These are phyloP conservation scores for Drosophila neocordata DNA, from an alignment of 1,140 invertebrate genomes.

Conservation along the genomic window DNA sequence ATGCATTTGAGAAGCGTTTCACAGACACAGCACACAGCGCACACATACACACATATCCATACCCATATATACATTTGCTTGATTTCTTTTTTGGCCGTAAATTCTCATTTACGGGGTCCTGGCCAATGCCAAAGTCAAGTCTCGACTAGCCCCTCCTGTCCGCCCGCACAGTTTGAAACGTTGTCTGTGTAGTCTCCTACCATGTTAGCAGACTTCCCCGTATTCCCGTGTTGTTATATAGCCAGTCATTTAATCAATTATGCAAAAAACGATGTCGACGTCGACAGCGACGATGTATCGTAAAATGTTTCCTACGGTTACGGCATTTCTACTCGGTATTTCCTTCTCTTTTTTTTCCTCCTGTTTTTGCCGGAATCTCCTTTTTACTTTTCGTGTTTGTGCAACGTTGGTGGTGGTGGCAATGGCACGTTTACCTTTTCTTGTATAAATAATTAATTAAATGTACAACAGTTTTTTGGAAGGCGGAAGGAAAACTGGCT, in stretches of 20 bases:
- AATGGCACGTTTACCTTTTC: slow-evolving; percentile 74
- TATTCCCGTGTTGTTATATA: slow-evolving; percentile 43
- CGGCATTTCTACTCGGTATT: background rate
- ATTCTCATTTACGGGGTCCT: slow-evolving; percentile 53
- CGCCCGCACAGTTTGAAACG: slow-evolving; percentile 1
- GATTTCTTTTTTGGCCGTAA: slow-evolving; percentile 50
- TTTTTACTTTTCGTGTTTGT: slow-evolving; percentile 42
- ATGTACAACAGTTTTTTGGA: slow-evolving; percentile 63
- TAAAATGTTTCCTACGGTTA: slow-evolving; percentile 69
- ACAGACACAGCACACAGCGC: slow-evolving; percentile 16
- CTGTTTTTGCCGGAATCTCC: slow-evolving; percentile 20
- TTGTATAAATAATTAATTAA: slow-evolving; percentile 79
- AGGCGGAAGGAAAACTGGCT: slow-evolving; percentile 32
- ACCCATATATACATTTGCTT: background rate
- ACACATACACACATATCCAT: background rate
- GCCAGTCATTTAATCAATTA: slow-evolving; percentile 79
- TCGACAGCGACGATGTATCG: slow-evolving; percentile 68
- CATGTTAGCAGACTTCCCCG: slow-evolving; percentile 23
- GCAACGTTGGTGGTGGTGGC: slow-evolving; percentile 9
- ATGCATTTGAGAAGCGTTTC: slow-evolving; percentile 28
- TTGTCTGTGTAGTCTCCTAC: slow-evolving; percentile 1
- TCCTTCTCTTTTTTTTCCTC: background rate
- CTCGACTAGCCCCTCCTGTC: background rate
- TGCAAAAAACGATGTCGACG: slow-evolving; percentile 75
- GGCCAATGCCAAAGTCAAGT: slow-evolving; percentile 1